These are phyloP conservation scores for Idaea dimidiata DNA, from an alignment of 2,888 invertebrate genomes.

Conservation along the genomic window DNA sequence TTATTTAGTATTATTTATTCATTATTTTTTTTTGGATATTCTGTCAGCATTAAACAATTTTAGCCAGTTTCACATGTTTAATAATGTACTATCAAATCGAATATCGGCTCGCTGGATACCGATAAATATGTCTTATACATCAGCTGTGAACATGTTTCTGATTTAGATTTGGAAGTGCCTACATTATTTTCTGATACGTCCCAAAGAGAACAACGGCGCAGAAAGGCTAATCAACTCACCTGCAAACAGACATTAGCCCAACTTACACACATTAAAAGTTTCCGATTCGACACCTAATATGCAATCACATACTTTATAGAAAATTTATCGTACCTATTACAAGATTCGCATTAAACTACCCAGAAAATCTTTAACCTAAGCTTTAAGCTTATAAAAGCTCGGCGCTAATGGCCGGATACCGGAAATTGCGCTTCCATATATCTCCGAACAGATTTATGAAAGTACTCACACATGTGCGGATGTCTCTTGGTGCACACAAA, in stretches of 20 bases:
- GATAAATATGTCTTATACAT: no score
- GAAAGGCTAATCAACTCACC: constrained; percentile 16
- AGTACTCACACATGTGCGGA: constrained; percentile 84
- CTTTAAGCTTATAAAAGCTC: constrained; percentile 84
- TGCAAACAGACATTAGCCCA: constrained; percentile 73
- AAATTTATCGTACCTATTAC: constrained; percentile 81
- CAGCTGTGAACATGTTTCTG: no score
- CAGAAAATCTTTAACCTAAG: constrained; percentile 82
- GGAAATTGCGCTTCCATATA: constrained; percentile 95
- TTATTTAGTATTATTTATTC: no score
- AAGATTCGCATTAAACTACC: constrained; percentile 81
- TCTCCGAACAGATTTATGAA: constrained; percentile 94
- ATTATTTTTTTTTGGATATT: no score
- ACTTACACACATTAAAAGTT: constrained; percentile 80
- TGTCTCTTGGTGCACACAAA: constrained; percentile 66
- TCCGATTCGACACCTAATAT: constrained; percentile 79
- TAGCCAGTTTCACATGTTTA: no score
- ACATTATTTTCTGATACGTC: no score
- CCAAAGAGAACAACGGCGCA: no score
- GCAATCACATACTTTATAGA: constrained; percentile 80
- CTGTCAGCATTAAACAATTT: no score
- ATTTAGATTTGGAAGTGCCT: no score
- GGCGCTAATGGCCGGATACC: constrained; percentile 92
- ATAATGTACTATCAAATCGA: no score
- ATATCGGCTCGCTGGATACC: no score